phyloP scores from a whole-genome alignment of 2,888 invertebrate genomes.

The Calameuta idolon region DNA sequence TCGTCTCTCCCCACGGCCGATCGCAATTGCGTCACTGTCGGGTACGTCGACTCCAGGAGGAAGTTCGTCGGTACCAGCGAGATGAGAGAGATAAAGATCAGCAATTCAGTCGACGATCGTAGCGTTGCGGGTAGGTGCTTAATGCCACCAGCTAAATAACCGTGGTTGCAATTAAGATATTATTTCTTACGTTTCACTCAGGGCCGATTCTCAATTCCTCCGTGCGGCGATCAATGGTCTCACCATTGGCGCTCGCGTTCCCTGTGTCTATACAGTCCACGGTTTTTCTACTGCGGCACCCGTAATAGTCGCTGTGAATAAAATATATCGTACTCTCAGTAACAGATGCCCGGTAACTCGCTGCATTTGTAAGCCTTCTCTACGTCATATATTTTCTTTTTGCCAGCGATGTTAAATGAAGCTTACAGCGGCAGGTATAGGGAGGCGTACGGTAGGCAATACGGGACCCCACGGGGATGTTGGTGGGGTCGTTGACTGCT shows the following conservation, averaged over 20 bases:
- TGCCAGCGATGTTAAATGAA: constrained; percentile 22
- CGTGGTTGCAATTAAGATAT: neutral
- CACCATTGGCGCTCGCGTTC: neutral
- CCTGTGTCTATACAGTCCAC: neutral
- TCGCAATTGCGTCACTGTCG: neutral
- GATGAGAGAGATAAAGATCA: too few species aligned
- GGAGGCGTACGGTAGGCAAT: constrained; percentile 6
- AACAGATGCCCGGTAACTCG: constrained; percentile 17
- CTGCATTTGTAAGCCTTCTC: constrained; percentile 5
- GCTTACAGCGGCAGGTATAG: constrained; percentile 16
- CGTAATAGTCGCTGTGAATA: constrained; percentile 13
- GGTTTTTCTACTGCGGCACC: constrained; percentile 4
- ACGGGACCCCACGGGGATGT: constrained; percentile 15
- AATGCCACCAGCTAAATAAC: neutral
- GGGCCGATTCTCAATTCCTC: neutral
- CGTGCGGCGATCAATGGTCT: constrained; percentile 3
- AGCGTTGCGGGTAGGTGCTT: neutral
- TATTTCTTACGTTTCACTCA: constrained; percentile 4
- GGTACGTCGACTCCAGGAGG: neutral
- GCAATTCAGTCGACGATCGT: neutral
- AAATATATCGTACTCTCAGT: constrained; percentile 21
- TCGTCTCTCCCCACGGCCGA: neutral
- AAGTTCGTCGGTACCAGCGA: neutral
- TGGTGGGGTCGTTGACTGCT: constrained; percentile 18
- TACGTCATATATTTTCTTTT: constrained; percentile 19